Evolutionary conservation across 2,113 vertebrate species (phyloP).

Genomic region (Ciconia boyciana): DNA sequence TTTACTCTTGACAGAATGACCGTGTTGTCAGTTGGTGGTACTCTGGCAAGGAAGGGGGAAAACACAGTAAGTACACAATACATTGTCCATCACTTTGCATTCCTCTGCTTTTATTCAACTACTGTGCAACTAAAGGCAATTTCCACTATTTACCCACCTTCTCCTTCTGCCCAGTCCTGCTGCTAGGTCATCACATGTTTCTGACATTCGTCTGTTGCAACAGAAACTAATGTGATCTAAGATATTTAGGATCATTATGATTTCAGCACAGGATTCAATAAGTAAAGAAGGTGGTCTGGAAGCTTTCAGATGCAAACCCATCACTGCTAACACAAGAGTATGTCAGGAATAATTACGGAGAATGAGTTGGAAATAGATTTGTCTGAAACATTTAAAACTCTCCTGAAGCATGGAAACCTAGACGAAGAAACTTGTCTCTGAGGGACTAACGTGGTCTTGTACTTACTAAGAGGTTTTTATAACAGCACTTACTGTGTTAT

Average conservation of each 20-base stretch:
- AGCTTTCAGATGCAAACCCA: not conserved
- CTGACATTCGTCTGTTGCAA: not conserved
- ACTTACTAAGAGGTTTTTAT: not conserved
- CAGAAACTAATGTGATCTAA: not conserved
- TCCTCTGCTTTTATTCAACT: not conserved
- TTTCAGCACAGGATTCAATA: not conserved
- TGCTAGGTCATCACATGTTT: not conserved
- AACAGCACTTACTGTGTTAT: not conserved
- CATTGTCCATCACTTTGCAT: not conserved
- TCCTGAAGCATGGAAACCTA: not conserved
- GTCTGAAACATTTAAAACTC: not conserved
- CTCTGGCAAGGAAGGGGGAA: not conserved
- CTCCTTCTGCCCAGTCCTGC: not conserved
- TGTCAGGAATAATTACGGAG: not conserved
- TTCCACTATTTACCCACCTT: not conserved
- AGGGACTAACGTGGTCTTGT: not conserved
- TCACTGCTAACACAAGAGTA: not conserved
- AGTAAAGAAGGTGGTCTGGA: not conserved
- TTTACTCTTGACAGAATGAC: not conserved
- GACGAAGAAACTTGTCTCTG: not conserved
- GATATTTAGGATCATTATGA: not conserved
- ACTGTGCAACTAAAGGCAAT: not conserved
- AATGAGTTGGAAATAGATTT: constrained; percentile 13
- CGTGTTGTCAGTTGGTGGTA: not conserved
- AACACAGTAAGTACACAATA: not conserved